Percentiles rank a stretch among this genome's conserved stretches.
Evolutionary conservation across 2,113 vertebrate genomes (phyloP).

Genomic region (Strix uralensis): DNA sequence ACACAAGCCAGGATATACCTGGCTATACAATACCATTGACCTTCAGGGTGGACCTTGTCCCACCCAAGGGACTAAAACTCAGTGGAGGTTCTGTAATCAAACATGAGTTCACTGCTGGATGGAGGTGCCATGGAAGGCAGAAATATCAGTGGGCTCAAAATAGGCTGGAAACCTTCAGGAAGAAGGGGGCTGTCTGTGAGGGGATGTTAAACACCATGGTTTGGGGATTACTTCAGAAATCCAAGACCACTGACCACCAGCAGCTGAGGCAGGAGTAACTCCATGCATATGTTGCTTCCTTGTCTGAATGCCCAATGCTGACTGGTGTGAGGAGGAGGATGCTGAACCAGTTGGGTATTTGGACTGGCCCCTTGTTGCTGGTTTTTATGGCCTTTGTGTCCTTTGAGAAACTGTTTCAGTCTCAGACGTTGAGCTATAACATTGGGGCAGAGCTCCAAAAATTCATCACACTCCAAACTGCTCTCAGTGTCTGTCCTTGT

Average conservation of each 20-base stretch:
- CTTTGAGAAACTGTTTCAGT: background rate
- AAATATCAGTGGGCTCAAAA: background rate
- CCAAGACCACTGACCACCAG: too few species aligned
- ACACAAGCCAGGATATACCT: too few species aligned
- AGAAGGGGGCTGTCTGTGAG: background rate
- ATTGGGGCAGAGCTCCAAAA: background rate
- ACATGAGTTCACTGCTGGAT: fast-evolving
- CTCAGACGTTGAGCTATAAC: background rate
- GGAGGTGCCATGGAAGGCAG: background rate
- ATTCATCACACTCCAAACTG: background rate
- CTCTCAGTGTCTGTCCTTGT: background rate
- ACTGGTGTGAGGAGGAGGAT: background rate
- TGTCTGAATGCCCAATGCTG: fast-evolving
- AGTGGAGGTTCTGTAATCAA: background rate
- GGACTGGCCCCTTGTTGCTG: background rate
- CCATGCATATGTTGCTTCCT: fast-evolving
- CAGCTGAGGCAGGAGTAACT: background rate
- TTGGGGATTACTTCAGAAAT: background rate
- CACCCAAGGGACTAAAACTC: background rate
- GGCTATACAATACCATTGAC: too few species aligned
- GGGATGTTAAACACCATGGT: too few species aligned
- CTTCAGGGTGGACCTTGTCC: too few species aligned
- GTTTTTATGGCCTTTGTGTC: background rate
- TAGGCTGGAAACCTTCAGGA: background rate
- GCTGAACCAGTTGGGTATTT: background rate